phyloP scores from a whole-genome alignment of 37 sponge, comb jelly and placozoan species.

The Theonella swinhoei region DNA sequence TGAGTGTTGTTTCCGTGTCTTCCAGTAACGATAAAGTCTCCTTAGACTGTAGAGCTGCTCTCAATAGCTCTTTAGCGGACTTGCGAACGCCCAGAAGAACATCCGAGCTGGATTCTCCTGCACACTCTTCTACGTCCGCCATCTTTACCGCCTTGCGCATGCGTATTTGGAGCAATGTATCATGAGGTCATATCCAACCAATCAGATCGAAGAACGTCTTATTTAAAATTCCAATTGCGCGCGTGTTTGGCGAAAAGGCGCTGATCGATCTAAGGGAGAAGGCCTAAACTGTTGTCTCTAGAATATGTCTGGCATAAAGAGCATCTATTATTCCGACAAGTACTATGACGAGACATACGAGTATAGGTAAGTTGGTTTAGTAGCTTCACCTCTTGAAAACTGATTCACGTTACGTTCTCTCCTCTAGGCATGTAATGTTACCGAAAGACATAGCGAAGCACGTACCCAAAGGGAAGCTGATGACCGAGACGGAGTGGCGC shows the following conservation, averaged over 20 bases:
- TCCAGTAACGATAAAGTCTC: background rate
- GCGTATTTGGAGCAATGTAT: constrained; percentile 4
- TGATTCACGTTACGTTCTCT: background rate
- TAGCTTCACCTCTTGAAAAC: too few species aligned
- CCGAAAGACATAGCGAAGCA: constrained; percentile 87
- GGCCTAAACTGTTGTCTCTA: background rate
- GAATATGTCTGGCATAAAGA: constrained; percentile 37
- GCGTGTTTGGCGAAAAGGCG: background rate
- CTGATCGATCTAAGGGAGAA: background rate
- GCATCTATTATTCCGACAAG: constrained; percentile 94
- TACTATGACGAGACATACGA: constrained; percentile 90
- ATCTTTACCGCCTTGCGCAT: constrained; percentile 8
- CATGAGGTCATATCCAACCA: constrained; percentile 2
- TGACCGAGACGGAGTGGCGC: constrained; percentile 93
- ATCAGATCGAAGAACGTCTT: background rate
- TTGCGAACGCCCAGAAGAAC: background rate
- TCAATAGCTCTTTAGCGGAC: constrained; percentile 12
- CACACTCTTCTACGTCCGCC: constrained; percentile 13
- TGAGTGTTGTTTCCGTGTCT: background rate
- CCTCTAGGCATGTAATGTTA: constrained; percentile 91
- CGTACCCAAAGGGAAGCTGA: constrained; percentile 81
- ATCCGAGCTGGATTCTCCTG: constrained; percentile 20
- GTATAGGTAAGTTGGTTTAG: constrained; percentile 91
- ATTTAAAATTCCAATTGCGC: background rate
- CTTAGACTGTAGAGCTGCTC: background rate